Conservation (phyloP, 1,140 invertebrate species). For the Pseudomyrmex sp. region DNA sequence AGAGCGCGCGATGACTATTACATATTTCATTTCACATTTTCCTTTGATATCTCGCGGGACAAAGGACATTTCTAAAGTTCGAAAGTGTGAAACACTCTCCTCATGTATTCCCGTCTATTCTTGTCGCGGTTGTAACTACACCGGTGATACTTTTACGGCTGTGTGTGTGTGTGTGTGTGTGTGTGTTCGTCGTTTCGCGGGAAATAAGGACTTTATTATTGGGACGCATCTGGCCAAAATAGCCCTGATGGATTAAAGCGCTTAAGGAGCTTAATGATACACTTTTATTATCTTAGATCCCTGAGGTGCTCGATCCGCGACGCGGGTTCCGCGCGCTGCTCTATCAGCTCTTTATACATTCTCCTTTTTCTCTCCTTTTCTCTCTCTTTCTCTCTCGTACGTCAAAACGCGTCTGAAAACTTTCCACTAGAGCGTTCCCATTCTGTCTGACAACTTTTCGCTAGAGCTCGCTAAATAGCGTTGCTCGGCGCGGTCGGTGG, state of each 20-base stretch:
- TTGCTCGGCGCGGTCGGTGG: conserved; percentile 23
- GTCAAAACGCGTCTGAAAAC: conserved; percentile 7
- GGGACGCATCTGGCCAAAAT: neutral
- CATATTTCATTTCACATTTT: too few relatives aligned
- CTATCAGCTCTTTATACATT: neutral
- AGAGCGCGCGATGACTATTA: too few relatives aligned
- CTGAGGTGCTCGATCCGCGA: conserved; percentile 26
- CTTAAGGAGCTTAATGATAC: conserved; percentile 8
- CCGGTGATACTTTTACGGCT: too few relatives aligned
- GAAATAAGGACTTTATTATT: neutral
- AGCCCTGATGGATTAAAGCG: neutral
- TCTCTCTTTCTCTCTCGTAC: neutral
- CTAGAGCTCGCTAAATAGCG: conserved; percentile 49
- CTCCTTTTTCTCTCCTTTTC: too few relatives aligned
- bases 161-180: too few relatives aligned
- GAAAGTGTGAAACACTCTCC: too few relatives aligned
- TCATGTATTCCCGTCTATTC: too few relatives aligned
- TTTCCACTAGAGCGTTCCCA: conserved; percentile 22
- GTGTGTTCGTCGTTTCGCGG: neutral
- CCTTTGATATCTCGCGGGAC: too few relatives aligned
- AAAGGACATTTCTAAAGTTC: too few relatives aligned
- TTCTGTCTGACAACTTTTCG: conserved; percentile 57
- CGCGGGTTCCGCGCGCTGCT: neutral
- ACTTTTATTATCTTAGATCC: conserved; percentile 15
- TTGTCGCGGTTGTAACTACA: too few relatives aligned